phyloP scores from a whole-genome alignment of 2,888 invertebrate species.

The Notocelia uddmanniana region DNA sequence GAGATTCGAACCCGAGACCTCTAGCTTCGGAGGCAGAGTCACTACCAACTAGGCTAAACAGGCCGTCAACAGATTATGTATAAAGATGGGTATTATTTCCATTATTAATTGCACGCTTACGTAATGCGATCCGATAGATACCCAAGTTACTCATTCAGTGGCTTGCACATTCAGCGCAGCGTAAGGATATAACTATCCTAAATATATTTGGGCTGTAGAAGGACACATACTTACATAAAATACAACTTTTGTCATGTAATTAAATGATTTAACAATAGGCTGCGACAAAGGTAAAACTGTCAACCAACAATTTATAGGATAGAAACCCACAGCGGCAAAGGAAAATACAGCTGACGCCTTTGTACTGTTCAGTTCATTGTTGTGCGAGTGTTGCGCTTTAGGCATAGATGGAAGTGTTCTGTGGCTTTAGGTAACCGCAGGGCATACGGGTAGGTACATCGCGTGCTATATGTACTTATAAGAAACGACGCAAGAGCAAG shows the following conservation, averaged over 20 bases:
- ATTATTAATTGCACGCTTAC: slow-evolving; percentile 43
- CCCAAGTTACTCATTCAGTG: slow-evolving; percentile 19
- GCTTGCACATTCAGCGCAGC: slow-evolving; percentile 38
- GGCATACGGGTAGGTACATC: slow-evolving; percentile 9
- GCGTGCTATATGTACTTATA: slow-evolving; percentile 46
- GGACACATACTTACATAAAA: no score
- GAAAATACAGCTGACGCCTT: slow-evolving; percentile 17
- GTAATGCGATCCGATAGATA: slow-evolving; percentile 37
- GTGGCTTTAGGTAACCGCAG: slow-evolving; percentile 25
- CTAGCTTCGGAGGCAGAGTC: no score
- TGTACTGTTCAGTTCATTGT: neutral
- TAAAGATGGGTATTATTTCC: slow-evolving; percentile 25
- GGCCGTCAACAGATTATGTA: slow-evolving; percentile 23
- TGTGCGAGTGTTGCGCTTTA: slow-evolving; percentile 30
- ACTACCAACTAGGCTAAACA: no score
- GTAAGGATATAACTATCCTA: no score
- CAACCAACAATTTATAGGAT: neutral
- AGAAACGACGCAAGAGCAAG: slow-evolving; percentile 80
- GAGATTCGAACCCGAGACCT: no score
- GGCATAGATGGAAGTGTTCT: no score
- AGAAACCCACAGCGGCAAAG: neutral
- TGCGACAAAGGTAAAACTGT: neutral
- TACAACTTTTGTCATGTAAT: neutral
- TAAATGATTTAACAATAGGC: no score
- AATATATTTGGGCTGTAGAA: slow-evolving; percentile 1